phyloP scores from a whole-genome alignment of 2,113 vertebrate species.

The Hippoglossus stenolepis region DNA sequence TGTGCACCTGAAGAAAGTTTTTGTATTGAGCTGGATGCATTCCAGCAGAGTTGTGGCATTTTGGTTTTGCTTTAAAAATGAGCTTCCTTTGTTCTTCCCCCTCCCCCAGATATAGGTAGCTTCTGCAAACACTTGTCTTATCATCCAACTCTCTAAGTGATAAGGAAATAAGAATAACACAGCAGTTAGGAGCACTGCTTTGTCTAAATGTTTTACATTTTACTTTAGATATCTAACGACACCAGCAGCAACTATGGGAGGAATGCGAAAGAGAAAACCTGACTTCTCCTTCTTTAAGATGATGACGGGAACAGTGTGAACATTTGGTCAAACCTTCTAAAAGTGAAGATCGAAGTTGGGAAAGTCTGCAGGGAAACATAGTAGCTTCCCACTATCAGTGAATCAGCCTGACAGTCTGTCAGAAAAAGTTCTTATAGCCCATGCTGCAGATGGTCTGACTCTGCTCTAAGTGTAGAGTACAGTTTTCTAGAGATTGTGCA shows the following conservation, averaged over 20 bases:
- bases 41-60: conserved; percentile 2
- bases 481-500: neutral
- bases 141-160: conserved; percentile 25
- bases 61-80: conserved; percentile 3
- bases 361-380: neutral
- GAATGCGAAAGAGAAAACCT: neutral
- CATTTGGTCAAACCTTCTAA: neutral
- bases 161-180: conserved; percentile 25
- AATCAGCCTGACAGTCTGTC: conserved; percentile 11
- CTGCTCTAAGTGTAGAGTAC: neutral
- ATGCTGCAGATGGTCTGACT: neutral
- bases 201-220: neutral
- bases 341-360: neutral
- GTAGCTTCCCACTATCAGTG: neutral
- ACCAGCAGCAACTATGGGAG: neutral
- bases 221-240: neutral
- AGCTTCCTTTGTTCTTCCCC: neutral
- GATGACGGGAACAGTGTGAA: neutral
- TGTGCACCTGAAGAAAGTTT: neutral
- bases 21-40: neutral
- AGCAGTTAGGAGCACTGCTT: conserved; percentile 2
- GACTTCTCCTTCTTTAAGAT: neutral
- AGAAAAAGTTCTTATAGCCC: neutral
- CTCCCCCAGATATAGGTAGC: conserved; percentile 32
- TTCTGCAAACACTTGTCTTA: conserved; percentile 18